phyloP scores from a whole-genome alignment of 1,140 invertebrate genomes.

The Teleogryllus occipitalis region DNA sequence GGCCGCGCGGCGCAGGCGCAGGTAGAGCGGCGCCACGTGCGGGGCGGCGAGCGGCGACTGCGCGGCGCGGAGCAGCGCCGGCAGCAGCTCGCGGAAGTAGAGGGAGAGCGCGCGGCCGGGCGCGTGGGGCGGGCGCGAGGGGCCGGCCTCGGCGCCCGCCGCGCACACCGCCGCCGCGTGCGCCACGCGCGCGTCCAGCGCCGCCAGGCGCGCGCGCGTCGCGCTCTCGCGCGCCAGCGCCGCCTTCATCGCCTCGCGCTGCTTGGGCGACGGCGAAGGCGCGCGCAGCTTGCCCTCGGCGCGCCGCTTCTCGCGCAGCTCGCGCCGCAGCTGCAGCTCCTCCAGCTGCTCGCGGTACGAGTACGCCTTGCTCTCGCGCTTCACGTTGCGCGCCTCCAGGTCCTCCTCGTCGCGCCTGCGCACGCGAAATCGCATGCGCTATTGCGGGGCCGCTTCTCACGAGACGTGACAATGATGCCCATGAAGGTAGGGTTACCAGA shows the following conservation, averaged over 20 bases:
- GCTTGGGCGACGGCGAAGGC: constrained; percentile 75
- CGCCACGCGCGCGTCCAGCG: constrained; percentile 42
- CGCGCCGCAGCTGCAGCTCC: constrained; percentile 82
- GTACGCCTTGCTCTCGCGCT: constrained; percentile 93
- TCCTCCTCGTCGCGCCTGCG: constrained; percentile 47
- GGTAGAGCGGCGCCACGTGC: constrained; percentile 50
- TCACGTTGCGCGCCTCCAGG: constrained; percentile 73
- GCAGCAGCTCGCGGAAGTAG: constrained; percentile 53
- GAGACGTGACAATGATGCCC: no score
- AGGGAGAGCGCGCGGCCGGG: constrained; percentile 45
- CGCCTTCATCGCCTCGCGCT: constrained; percentile 81
- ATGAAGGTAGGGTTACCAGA: no score
- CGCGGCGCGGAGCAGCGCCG: constrained; percentile 51
- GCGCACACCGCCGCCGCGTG: no score
- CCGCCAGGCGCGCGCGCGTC: constrained; percentile 58
- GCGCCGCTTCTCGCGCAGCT: constrained; percentile 80
- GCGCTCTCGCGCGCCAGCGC: constrained; percentile 79
- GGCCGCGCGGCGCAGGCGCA: constrained; percentile 44
- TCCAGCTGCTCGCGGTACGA: constrained; percentile 96
- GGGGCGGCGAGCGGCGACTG: constrained; percentile 62
- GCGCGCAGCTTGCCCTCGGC: constrained; percentile 74
- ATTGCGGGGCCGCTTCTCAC: no score
- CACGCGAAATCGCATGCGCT: no score
- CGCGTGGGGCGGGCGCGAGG: no score
- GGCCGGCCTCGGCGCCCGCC: no score